phyloP scores from a whole-genome alignment of 2,113 vertebrate species.

The Columba janthina region DNA sequence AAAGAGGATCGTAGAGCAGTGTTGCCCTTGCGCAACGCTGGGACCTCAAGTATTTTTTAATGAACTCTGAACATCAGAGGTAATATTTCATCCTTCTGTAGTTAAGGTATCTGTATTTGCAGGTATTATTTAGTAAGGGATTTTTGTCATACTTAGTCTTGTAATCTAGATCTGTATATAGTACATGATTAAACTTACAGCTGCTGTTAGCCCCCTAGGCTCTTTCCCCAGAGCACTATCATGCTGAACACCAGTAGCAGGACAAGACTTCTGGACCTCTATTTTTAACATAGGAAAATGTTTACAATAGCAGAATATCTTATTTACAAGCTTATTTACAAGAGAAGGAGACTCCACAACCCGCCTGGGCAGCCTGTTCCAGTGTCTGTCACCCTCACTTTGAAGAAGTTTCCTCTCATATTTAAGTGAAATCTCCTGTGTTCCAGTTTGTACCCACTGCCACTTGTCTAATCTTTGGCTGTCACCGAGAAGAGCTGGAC shows the following conservation, averaged over 20 bases:
- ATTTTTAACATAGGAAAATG: background rate
- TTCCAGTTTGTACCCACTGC: too few species aligned
- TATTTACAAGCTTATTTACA: background rate
- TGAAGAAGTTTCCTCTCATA: too few species aligned
- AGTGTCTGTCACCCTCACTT: too few species aligned
- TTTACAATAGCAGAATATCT: background rate
- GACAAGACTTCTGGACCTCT: background rate
- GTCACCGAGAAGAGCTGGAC: too few species aligned
- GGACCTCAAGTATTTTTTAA: background rate
- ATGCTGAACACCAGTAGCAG: background rate
- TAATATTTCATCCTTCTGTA: background rate
- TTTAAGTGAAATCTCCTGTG: too few species aligned
- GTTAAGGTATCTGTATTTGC: background rate
- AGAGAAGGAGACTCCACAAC: too few species aligned
- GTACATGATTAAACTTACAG: too few species aligned
- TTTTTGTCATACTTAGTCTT: background rate
- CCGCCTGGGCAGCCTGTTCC: too few species aligned
- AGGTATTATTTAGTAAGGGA: background rate
- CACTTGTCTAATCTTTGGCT: too few species aligned
- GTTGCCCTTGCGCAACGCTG: background rate
- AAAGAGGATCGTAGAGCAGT: background rate
- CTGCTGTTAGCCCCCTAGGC: background rate
- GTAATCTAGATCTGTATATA: too few species aligned
- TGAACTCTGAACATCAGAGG: background rate
- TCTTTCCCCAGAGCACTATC: background rate